Evolutionary conservation across 30 jellyfish, hydroid and myxozoan genomes (phyloP), one percentile per base, ranked within the genome.

Genomic region (Aurelia aurita complex sp. Pacific): DNA sequence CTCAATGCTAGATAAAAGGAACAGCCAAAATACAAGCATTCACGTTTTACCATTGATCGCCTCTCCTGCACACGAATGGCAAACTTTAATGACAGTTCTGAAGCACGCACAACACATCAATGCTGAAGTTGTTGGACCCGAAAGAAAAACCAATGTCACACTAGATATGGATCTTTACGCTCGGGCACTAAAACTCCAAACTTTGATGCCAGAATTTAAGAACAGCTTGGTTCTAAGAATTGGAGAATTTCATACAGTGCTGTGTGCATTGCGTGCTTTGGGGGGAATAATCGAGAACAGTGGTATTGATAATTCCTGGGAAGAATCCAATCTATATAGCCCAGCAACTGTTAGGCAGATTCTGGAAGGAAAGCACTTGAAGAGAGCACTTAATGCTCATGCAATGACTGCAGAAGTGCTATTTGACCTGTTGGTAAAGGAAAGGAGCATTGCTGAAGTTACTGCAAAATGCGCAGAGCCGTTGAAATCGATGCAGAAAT

Each of bases 301-400:
- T 14, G 89, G 89, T 13, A 62, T 79, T 2, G 82, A 79, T 43
- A 35, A 54, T 50, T 67, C 82, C 12, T 65, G 81, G 89, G n/a
- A 18, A 15, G 66, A 79, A n/a, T 10, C 80, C 1, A 68, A 43
- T 10, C 17, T 79, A 1, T 79, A 19, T 64, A 70, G 89, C 11
- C 38, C 81, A 9, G 82, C 69, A 15, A 10, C 38, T n/a, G 55
- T 64, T 10, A 40, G 70, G 14, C 82, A 63, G 59, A 79, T 79
- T 36, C 8, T 79, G 40, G 52, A 68, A 8, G 79, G 89, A 12
- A 64, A 60, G 32, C 82, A 79, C 19, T 63, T 79, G 57, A 54
- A 79, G 67, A 14, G 81, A 7, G 89, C 79, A 3, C 38, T 79
- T 13, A 50, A 68, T 19, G 89, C 82, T 17, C 89, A 79, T 38